Base-by-base conservation (phyloP, 2,888 invertebrate species). In the Tupiocoris notatus region DNA sequence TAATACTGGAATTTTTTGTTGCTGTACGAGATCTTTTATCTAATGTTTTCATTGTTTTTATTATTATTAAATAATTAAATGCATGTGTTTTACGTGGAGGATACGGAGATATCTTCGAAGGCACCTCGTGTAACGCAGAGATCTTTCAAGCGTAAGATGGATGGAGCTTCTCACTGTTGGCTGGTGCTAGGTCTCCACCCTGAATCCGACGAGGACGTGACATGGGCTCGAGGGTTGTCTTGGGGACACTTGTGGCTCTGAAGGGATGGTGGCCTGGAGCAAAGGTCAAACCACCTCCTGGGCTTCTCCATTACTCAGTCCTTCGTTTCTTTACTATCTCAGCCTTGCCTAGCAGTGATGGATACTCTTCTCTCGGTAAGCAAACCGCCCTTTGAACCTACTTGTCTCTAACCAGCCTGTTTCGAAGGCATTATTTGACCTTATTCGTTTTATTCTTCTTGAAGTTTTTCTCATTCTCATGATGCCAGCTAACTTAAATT, bases 311-410 rank as follows among this genome's bases (percentile, higher is more conserved):
- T 67, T 67, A 67, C 67, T 67, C 54, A 39, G 6, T 56, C 9
- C 17, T 22, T 22, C 23, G 57, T 39, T 39, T 56, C 54, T 20
- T 18, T 56, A 67, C 67, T 57, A 67, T 67, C 67, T 67, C n/a
- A 2, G 0, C 67, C 22, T 12, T 39, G 39, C 67, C 22, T 12
- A 7, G 39, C 67, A n/a, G 67, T 67, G 67, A 67, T 67, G 67
- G 67, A 67, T 67, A 57, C 57, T 57, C 67, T 21, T 21, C 20
- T 16, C 21, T 21, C 56, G 6, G 25, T 21, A 54, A 56, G 67
- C 12, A 57, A 67, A 67, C 67, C 67, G 56, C 67, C 67, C 56
- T 22, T 67, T 67, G 67, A 67, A 67, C 67, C 57, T 56, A n/a
- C 56, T 57, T 54, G 39, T 39, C 39, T n/a, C n/a, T n/a, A n/a